Evolutionary conservation across 2,888 invertebrate species (phyloP).

Genomic region (Lagria hirta): DNA sequence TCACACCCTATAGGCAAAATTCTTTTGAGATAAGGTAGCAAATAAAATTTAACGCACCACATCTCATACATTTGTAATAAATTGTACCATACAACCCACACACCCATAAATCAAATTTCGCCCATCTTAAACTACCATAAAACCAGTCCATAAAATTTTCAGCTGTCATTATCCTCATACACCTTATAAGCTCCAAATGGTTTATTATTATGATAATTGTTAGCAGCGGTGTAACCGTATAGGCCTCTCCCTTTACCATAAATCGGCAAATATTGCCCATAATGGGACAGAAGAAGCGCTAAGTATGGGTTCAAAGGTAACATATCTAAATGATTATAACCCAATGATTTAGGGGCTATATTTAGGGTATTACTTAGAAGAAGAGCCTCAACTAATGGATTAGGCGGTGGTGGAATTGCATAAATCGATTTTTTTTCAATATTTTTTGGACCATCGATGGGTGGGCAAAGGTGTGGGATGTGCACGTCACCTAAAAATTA

Average conservation of each 20-base stretch:
- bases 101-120: too few species aligned
- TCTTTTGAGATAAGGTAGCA: too few species aligned
- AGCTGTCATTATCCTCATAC: constrained; percentile 47
- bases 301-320: constrained; percentile 61
- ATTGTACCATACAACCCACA: too few species aligned
- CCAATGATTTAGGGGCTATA: constrained; percentile 39
- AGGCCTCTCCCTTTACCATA: constrained; percentile 52
- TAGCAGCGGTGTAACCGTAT: constrained; percentile 64
- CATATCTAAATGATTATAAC: constrained; percentile 61
- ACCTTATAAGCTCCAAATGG: constrained; percentile 66
- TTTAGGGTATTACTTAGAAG: constrained; percentile 43
- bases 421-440: constrained; percentile 2
- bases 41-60: too few species aligned
- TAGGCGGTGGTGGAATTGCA: constrained; percentile 20
- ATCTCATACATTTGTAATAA: too few species aligned
- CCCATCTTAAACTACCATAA: too few species aligned
- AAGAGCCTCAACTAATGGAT: constrained; percentile 46
- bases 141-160: too few species aligned
- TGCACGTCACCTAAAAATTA: constrained; percentile 3
- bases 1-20: too few species aligned
- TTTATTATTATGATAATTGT: constrained; percentile 67
- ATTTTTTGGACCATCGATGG: not conserved
- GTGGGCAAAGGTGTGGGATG: constrained; percentile 8
- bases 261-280: constrained; percentile 61
- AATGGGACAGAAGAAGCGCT: constrained; percentile 64